A percentile compares a stretch with the other conserved stretches of the same genome.
Evolutionary conservation across 2,888 invertebrate genomes (phyloP).

Genomic region (Coremacera marginata): DNA sequence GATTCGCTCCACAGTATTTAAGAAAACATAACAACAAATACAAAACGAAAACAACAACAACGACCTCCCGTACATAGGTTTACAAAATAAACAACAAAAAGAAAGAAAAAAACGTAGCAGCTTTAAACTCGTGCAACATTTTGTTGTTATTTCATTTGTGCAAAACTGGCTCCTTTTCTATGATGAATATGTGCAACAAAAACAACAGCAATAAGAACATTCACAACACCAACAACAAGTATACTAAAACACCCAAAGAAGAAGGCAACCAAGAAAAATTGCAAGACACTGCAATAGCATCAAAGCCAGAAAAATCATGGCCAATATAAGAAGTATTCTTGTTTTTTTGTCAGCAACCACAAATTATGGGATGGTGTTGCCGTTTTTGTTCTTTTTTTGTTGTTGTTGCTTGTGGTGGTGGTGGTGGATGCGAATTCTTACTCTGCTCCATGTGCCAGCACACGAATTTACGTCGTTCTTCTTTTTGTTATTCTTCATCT

Average conservation of each 20-base stretch:
- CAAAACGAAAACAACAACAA: constrained; percentile 29
- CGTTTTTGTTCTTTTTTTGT: constrained; percentile 6
- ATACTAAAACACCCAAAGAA: neutral
- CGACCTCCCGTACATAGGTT: constrained; percentile 31
- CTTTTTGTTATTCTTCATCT: neutral
- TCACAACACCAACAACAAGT: constrained; percentile 17
- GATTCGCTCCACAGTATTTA: neutral
- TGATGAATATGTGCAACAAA: constrained; percentile 26
- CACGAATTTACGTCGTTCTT: constrained; percentile 23
- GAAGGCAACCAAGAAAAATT: neutral
- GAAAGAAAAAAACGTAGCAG: neutral
- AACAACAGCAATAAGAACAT: constrained; percentile 12
- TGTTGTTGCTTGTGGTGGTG: constrained; percentile 33
- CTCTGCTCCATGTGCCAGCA: constrained; percentile 29
- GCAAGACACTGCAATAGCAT: neutral
- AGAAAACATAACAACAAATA: constrained; percentile 24
- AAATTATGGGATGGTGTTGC: neutral
- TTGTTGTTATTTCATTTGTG: constrained; percentile 11
- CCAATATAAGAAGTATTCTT: constrained; percentile 14
- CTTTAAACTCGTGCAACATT: constrained; percentile 17
- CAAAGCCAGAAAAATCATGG: constrained; percentile 24
- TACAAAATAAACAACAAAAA: neutral
- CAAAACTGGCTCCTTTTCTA: constrained; percentile 11
- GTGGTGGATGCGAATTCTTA: neutral
- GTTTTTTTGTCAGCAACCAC: constrained; percentile 7